These are phyloP conservation scores for Australoheros scitulus DNA, from an alignment of 2,113 vertebrate species.

Conservation along the genomic window DNA sequence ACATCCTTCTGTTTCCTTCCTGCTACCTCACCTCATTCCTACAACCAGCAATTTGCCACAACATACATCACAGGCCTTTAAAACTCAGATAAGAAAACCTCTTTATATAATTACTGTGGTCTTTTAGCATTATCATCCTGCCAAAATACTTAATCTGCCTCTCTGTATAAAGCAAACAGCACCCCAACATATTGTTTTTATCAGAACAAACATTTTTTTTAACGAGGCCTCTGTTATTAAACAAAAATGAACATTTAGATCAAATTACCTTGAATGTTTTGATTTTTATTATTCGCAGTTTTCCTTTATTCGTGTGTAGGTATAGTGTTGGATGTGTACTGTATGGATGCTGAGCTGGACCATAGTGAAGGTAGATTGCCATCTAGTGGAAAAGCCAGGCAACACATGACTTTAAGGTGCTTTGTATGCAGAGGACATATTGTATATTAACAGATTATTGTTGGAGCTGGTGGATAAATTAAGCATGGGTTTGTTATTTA, in stretches of 20 bases:
- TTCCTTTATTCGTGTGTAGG: not conserved
- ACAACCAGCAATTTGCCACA: slow-evolving; percentile 62
- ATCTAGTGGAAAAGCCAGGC: slow-evolving; percentile 69
- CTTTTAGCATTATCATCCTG: slow-evolving; percentile 51
- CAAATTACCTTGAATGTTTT: slow-evolving; percentile 17
- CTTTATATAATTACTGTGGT: slow-evolving; percentile 67
- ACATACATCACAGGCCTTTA: slow-evolving; percentile 66
- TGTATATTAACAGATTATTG: not conserved
- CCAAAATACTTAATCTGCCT: slow-evolving; percentile 48
- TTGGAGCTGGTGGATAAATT: not conserved
- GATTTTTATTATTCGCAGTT: slow-evolving; percentile 27
- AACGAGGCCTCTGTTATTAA: slow-evolving; percentile 15
- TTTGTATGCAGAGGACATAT: not conserved
- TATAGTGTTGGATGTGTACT: not conserved
- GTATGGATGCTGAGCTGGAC: not conserved
- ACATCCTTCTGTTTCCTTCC: slow-evolving; percentile 74
- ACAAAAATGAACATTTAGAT: slow-evolving; percentile 15
- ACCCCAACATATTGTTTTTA: slow-evolving; percentile 6
- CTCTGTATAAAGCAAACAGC: slow-evolving; percentile 31
- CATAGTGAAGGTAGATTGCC: slow-evolving; percentile 63
- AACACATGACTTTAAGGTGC: slow-evolving; percentile 5
- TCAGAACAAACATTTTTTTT: slow-evolving; percentile 3
- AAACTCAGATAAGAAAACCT: slow-evolving; percentile 66
- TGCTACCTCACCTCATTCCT: slow-evolving; percentile 72
- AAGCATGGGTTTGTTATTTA: not conserved